Evolutionary conservation across 2,797 vertebrate species (phyloP).

Genomic region (Fistularia commersonii): DNA sequence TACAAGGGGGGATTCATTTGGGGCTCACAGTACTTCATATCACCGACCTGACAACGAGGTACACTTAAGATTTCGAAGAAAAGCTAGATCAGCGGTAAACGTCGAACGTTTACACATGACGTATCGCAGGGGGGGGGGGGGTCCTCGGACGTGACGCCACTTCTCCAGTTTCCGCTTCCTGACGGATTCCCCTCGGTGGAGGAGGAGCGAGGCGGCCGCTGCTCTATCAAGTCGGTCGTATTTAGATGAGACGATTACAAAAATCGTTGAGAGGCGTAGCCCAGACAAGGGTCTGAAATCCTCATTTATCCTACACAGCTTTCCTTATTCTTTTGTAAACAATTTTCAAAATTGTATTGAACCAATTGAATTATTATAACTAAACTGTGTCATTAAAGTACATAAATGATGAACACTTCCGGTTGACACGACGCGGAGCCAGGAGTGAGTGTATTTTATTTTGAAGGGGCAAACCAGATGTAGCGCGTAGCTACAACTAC

Average conservation of each 20-base stretch:
- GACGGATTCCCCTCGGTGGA: constrained; percentile 60
- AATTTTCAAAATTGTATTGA: too few relatives aligned
- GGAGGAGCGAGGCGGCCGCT: constrained; percentile 17
- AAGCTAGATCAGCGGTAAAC: too few relatives aligned
- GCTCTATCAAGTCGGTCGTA: constrained; percentile 13
- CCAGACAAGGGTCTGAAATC: too few relatives aligned
- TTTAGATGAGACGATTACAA: background rate
- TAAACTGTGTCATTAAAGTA: too few relatives aligned
- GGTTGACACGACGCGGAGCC: too few relatives aligned
- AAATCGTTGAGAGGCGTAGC: too few relatives aligned
- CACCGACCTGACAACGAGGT: too few relatives aligned
- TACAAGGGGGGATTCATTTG: background rate
- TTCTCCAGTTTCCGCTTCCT: constrained; percentile 65
- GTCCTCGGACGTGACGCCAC: constrained; percentile 68
- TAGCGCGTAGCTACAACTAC: rapidly evolving
- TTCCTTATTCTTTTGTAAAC: too few relatives aligned
- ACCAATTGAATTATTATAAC: too few relatives aligned
- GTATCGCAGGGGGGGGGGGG: constrained; percentile 26
- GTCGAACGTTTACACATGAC: background rate
- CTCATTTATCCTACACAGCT: too few relatives aligned
- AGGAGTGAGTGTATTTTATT: constrained; percentile 28
- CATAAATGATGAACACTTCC: too few relatives aligned
- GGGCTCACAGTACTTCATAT: background rate
- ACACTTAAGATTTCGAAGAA: too few relatives aligned
- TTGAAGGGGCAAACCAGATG: constrained; percentile 25